A percentile compares a stretch with the other conserved stretches of the same genome.
phyloP scores from a whole-genome alignment of 1,140 invertebrate genomes.

The Cepaea nemoralis region DNA sequence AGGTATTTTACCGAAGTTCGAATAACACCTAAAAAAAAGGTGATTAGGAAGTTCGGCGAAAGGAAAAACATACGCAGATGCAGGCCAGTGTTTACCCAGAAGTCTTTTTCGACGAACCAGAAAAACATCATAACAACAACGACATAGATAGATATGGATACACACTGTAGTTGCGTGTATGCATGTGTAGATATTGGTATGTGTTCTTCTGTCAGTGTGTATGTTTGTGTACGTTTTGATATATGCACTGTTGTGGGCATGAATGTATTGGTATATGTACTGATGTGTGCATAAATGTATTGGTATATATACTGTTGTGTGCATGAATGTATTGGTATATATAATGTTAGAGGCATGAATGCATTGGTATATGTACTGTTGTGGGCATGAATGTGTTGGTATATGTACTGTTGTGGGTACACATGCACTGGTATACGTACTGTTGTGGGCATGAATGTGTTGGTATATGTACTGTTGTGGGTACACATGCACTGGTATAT shows the following conservation, averaged over 20 bases:
- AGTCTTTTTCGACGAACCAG: too few species aligned
- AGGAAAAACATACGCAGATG: neutral
- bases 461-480: neutral
- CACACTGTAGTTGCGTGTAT: neutral
- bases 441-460: conserved; percentile 3
- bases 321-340: neutral
- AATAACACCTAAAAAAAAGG: too few species aligned
- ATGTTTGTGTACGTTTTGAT: neutral
- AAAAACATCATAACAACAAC: too few species aligned
- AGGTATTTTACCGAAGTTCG: too few species aligned
- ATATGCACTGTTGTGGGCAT: neutral
- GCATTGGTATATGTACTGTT: neutral
- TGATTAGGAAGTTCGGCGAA: too few species aligned
- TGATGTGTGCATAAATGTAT: neutral
- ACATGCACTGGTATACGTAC: too few species aligned
- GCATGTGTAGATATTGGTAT: neutral
- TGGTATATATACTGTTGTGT: conserved; percentile 7
- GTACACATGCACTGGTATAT: too few species aligned
- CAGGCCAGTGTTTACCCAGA: neutral
- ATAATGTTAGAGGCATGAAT: neutral
- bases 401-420: conserved; percentile 4
- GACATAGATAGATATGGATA: too few species aligned
- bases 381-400: neutral
- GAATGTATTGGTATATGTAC: neutral
- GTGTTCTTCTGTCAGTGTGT: neutral